Percentiles rank a stretch among this genome's conserved stretches.
Conservation (phyloP, 2,113 vertebrate genomes). For the Podilymbus podiceps region DNA sequence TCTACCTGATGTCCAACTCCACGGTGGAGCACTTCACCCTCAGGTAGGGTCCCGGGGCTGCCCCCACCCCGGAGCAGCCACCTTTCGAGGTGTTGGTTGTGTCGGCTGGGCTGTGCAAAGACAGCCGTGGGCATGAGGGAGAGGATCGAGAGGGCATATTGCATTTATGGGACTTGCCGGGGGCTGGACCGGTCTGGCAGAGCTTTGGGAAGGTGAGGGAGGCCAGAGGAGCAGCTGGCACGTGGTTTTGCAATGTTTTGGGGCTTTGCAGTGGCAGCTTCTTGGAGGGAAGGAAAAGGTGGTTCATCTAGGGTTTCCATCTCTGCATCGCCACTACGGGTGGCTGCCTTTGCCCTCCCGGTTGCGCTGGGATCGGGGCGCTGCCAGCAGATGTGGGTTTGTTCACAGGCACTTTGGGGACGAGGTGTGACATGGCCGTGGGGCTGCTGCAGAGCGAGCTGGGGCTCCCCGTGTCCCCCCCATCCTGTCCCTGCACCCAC, state of each 20-base stretch:
- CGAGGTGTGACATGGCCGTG: rapidly evolving
- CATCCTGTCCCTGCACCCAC: not conserved
- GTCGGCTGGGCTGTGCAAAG: rapidly evolving
- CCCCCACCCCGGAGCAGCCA: rapidly evolving
- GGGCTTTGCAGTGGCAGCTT: not conserved
- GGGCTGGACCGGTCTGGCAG: not conserved
- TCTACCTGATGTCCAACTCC: constrained; percentile 92
- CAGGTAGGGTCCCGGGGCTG: constrained; percentile 71
- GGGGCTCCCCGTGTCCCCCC: not conserved
- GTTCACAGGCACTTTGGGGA: not conserved
- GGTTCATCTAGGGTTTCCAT: rapidly evolving
- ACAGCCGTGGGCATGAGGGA: rapidly evolving
- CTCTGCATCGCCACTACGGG: rapidly evolving
- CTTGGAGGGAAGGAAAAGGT: not conserved
- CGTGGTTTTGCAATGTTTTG: not conserved
- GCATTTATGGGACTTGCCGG: not conserved
- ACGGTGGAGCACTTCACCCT: constrained; percentile 93
- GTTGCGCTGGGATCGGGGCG: not conserved
- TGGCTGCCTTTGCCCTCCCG: not conserved
- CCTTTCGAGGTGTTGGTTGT: rapidly evolving
- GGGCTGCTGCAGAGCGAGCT: not conserved
- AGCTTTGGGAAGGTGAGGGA: not conserved
- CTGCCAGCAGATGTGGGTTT: not conserved
- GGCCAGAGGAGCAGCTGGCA: not conserved
- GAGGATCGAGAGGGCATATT: rapidly evolving